These are phyloP conservation scores for Tenualosa ilisha DNA, from an alignment of 2,797 vertebrate species.

Conservation along the genomic window DNA sequence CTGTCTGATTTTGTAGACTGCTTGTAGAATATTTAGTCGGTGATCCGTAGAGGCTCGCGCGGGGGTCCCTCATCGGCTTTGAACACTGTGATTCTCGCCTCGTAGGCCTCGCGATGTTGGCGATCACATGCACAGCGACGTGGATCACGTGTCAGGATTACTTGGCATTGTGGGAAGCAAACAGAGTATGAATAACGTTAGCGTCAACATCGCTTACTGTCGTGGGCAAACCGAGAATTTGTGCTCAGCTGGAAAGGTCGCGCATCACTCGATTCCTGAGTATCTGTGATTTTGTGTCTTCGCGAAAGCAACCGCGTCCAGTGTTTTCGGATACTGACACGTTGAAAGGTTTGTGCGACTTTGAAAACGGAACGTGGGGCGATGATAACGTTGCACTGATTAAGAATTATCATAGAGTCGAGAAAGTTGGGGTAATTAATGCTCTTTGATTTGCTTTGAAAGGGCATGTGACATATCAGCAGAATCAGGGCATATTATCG, in stretches of 20 bases:
- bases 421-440: constrained; percentile 54
- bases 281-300: not conserved
- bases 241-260: not conserved
- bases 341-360: constrained; percentile 52
- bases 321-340: not conserved
- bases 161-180: constrained; percentile 82
- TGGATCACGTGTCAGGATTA: constrained; percentile 50
- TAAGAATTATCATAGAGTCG: constrained; percentile 47
- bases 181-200: constrained; percentile 65
- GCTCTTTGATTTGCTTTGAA: not conserved
- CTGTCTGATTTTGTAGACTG: no score
- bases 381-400: constrained; percentile 44
- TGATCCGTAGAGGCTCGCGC: no score
- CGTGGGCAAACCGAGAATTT: constrained; percentile 29
- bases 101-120: constrained; percentile 41
- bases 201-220: constrained; percentile 50
- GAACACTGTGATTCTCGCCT: not conserved
- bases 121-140: constrained; percentile 53
- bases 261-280: not conserved
- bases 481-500: not conserved
- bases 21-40: no score
- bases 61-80: not conserved
- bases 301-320: not conserved
- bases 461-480: not conserved
- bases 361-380: constrained; percentile 50